Conservation (phyloP, 2,113 vertebrate species). For the human (Homo sapiens) region DNA sequence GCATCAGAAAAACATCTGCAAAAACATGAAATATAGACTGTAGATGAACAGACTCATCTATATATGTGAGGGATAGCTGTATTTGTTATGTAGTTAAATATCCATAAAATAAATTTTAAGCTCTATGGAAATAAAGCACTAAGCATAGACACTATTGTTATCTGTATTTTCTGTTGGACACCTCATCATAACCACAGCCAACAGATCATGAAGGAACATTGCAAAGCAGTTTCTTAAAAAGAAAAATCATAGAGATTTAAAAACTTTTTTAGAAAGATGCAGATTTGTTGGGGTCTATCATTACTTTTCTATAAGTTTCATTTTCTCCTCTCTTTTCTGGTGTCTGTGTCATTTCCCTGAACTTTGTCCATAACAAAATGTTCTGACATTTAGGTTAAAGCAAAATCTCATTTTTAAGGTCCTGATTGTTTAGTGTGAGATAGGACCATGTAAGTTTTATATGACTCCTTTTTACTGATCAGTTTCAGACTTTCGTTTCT, state of each 20-base stretch:
- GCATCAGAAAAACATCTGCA: background rate
- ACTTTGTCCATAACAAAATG: slow-evolving; percentile 72
- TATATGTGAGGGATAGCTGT: background rate
- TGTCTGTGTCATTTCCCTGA: slow-evolving; percentile 59
- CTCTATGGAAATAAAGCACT: background rate
- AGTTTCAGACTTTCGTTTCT: slow-evolving; percentile 60
- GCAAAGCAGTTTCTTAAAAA: background rate
- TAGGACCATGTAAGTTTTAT: slow-evolving; percentile 54
- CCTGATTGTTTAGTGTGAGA: slow-evolving; percentile 58
- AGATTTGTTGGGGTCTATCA: background rate
- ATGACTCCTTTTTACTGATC: slow-evolving; percentile 57
- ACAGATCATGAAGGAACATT: background rate
- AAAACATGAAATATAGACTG: slow-evolving; percentile 7
- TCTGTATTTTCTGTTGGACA: slow-evolving; percentile 16
- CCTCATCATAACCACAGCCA: background rate
- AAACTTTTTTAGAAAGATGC: background rate
- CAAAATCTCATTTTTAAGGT: slow-evolving; percentile 72
- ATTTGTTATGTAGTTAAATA: slow-evolving; percentile 44
- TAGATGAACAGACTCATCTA: background rate
- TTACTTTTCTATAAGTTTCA: background rate
- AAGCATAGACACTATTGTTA: background rate
- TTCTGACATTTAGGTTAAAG: slow-evolving; percentile 75
- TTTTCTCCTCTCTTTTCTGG: slow-evolving; percentile 46
- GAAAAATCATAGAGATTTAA: background rate
- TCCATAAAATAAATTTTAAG: background rate